Evolutionary conservation across 2,113 vertebrate genomes (phyloP).

Genomic region (Malurus alboscapulatus): DNA sequence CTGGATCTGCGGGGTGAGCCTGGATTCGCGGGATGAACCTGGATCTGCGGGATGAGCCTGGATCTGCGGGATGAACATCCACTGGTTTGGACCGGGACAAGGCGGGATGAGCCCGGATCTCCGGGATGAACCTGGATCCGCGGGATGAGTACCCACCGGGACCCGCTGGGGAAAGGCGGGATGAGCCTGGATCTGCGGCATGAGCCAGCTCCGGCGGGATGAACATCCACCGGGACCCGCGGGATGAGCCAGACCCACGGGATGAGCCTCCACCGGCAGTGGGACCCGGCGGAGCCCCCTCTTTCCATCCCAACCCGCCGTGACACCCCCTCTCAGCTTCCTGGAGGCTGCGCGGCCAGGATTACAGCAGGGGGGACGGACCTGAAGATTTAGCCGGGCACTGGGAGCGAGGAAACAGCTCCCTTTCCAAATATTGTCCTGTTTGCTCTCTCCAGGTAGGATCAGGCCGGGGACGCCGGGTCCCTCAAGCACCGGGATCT

Average conservation of each 20-base stretch:
- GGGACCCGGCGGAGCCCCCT: neutral
- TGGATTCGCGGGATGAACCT: neutral
- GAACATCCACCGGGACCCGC: neutral
- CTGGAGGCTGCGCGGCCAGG: neutral
- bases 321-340: accelerated
- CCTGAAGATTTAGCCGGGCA: neutral
- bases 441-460: neutral
- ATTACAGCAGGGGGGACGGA: neutral
- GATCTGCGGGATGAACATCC: neutral
- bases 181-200: neutral
- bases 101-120: too few species aligned
- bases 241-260: neutral
- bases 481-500: neutral
- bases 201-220: neutral
- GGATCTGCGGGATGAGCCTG: too few species aligned
- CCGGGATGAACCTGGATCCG: neutral
- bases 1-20: too few species aligned
- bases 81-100: neutral
- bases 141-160: neutral
- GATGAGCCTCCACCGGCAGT: neutral
- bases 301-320: neutral
- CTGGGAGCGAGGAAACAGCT: neutral
- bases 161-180: neutral
- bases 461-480: accelerated
- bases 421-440: neutral